Evolutionary conservation across 2,113 vertebrate genomes (phyloP), one percentile per base, ranked within the genome.

Genomic region (Egretta garzetta): DNA sequence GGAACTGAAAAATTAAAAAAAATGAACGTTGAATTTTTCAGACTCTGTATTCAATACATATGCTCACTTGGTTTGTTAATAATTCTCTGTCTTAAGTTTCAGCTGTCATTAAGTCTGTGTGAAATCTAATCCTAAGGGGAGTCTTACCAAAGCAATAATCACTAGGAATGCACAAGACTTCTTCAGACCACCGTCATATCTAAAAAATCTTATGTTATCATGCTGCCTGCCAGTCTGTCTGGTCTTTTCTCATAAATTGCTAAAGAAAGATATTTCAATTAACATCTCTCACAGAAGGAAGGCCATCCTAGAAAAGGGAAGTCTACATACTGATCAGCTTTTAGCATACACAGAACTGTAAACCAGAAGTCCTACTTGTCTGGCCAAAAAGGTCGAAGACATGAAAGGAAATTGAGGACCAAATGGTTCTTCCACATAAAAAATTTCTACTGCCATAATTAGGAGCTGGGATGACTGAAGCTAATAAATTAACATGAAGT

Each of bases 271-370:
- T 8, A 52, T 68, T 84, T 68, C 56, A 76, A 68, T 76, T 50
- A 39, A 4, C 14, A 22, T 15, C 5, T 32, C 1, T 68, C 3
- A n/a, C 6, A 72, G 14, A 67, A 62, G 12, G 30, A 77, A 12
- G 7, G 8, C 4, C 28, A 19, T 79, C 82, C 33, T 68, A 35
- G 30, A 79, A 13, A 2, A 0, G 71, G 30, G 5, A 67, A 63
- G 8, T 55, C 41, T 66, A 21, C 0, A 0, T 22, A 47, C 19
- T 28, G 8, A n/a, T 41, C n/a, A 47, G 10, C 3, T 79, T 64
- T n/a, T 41, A 58, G 9, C 1, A 27, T 16, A 60, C 4, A 27
- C 9, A 53, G 21, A 10, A n/a, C 21, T 72, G 9, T 17, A 86
- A 62, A 50, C 6, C 12, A 81, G 15, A 17, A 66, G 17, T 79